phyloP scores from a whole-genome alignment of 2,797 vertebrate species.

The Toxotes lorentzi region DNA sequence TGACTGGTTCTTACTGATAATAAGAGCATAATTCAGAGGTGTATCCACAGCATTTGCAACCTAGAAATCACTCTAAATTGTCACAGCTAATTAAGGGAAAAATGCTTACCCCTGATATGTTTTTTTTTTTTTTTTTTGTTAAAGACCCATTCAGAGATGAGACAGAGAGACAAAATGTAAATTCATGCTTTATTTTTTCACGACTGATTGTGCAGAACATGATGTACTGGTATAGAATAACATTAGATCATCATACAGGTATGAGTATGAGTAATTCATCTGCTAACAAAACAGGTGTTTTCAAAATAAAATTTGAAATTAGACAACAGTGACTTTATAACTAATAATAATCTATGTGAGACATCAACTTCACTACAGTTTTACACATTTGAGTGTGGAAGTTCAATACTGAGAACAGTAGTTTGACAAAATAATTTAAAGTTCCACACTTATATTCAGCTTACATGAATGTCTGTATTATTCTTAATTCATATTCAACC shows the following conservation, averaged over 20 bases:
- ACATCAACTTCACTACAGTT: background rate
- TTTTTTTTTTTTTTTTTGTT: background rate
- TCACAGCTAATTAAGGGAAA: background rate
- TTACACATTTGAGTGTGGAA: background rate
- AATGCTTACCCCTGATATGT: background rate
- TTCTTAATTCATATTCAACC: background rate
- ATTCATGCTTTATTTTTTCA: constrained; percentile 39
- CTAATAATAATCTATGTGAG: background rate
- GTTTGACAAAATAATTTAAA: background rate
- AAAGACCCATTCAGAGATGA: background rate
- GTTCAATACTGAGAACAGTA: background rate
- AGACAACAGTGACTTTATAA: background rate
- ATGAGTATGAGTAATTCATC: background rate
- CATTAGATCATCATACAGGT: background rate
- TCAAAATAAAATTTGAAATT: background rate
- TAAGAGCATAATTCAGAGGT: background rate
- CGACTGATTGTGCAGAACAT: background rate
- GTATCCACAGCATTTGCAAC: background rate
- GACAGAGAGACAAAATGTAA: background rate
- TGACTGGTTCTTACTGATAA: background rate
- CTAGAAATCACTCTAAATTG: background rate
- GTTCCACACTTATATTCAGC: background rate
- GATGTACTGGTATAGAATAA: background rate
- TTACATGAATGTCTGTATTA: background rate
- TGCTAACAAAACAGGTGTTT: background rate